phyloP scores from a whole-genome alignment of 2,797 vertebrate genomes.

The Potorous gilbertii region DNA sequence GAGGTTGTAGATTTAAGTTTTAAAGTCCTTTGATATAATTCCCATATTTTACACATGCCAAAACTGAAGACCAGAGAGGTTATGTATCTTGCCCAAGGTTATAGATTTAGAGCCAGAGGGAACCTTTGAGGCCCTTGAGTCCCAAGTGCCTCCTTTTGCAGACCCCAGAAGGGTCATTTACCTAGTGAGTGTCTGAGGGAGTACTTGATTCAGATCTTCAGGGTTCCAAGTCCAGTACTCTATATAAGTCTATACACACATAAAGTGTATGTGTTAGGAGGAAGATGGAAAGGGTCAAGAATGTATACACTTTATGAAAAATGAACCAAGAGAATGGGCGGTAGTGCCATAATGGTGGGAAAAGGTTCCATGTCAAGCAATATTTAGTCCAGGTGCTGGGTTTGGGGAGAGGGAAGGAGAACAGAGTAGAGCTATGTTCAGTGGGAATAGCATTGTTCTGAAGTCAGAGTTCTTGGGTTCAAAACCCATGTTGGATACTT shows the following conservation, averaged over 20 bases:
- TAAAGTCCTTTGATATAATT: background rate
- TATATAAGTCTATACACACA: background rate
- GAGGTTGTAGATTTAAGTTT: background rate
- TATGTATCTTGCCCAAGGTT: background rate
- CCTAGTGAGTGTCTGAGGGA: background rate
- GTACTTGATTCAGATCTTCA: background rate
- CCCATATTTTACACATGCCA: background rate
- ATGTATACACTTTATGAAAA: background rate
- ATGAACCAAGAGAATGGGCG: background rate
- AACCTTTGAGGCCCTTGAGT: background rate
- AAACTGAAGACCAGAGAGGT: background rate
- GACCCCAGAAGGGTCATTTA: background rate
- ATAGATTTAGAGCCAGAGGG: background rate
- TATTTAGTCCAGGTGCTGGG: background rate
- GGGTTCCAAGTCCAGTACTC: background rate
- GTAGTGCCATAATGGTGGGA: background rate
- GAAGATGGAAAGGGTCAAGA: background rate
- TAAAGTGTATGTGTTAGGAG: background rate
- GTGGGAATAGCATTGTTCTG: background rate
- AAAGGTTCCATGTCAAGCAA: background rate
- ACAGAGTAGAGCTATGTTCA: background rate
- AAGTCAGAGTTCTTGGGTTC: background rate
- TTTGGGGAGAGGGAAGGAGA: background rate
- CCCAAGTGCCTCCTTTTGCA: background rate
- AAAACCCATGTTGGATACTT: background rate